Percentiles rank a stretch among this genome's conserved stretches.
phyloP scores from a whole-genome alignment of 2,888 invertebrate genomes.

The Drosophila rubida region DNA sequence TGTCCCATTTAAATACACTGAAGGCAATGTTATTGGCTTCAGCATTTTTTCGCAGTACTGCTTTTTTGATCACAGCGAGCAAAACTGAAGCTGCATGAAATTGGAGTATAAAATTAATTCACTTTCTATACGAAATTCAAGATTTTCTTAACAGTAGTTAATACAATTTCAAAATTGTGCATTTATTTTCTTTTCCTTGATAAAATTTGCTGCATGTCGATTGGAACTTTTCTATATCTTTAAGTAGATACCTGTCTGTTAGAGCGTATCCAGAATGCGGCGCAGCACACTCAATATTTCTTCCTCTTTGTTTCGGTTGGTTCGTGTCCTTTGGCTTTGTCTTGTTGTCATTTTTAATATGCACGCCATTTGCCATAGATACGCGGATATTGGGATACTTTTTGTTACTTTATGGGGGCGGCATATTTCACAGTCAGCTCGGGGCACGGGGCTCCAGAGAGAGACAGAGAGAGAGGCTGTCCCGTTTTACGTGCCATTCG shows the following conservation, averaged over 20 bases:
- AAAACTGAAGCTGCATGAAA: too few species aligned
- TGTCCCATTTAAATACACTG: constrained; percentile 8
- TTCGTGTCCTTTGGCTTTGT: constrained; percentile 26
- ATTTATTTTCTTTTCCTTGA: neutral
- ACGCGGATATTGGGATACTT: constrained; percentile 51
- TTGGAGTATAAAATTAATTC: too few species aligned
- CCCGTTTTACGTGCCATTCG: constrained; percentile 40
- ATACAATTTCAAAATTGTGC: too few species aligned
- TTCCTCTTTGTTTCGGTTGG: neutral
- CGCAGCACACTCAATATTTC: neutral
- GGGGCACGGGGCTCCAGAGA: neutral
- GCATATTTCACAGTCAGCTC: constrained; percentile 36
- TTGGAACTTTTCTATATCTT: neutral
- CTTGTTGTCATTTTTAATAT: constrained; percentile 64
- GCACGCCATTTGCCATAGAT: constrained; percentile 58
- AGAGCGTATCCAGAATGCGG: neutral
- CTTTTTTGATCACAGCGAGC: neutral
- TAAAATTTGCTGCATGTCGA: neutral
- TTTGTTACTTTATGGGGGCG: constrained; percentile 48
- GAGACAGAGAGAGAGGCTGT: neutral
- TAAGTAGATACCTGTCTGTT: neutral
- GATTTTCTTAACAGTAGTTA: too few species aligned
- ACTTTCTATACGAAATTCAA: too few species aligned
- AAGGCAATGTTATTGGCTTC: neutral
- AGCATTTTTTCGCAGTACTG: neutral